phyloP scores from a whole-genome alignment of 2,888 invertebrate species.

The Barypeithes pellucidus region DNA sequence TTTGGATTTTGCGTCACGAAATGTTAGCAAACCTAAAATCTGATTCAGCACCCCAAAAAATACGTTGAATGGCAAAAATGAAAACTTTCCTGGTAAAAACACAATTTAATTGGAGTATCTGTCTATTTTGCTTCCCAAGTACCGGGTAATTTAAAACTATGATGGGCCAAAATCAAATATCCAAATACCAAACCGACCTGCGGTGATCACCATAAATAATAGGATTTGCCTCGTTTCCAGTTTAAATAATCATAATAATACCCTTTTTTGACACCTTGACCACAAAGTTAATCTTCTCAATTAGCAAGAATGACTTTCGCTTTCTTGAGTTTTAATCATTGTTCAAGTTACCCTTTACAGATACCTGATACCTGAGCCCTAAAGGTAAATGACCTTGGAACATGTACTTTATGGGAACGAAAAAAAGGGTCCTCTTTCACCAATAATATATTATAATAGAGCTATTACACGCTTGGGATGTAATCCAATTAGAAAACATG shows the following conservation, averaged over 20 bases:
- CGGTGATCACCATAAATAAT: conserved; percentile 45
- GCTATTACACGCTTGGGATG: neutral
- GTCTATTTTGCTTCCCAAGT: neutral
- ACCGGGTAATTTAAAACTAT: conserved; percentile 45
- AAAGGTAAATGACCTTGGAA: conserved; percentile 36
- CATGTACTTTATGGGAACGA: neutral
- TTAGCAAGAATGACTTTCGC: conserved; percentile 50
- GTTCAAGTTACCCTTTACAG: conserved; percentile 40
- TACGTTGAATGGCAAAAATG: too few species aligned
- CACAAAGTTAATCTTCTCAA: conserved; percentile 44
- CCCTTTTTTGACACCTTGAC: conserved; percentile 48
- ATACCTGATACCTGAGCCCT: conserved; percentile 40
- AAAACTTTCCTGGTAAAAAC: too few species aligned
- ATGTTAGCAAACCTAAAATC: too few species aligned
- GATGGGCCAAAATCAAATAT: conserved; percentile 41
- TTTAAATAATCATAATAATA: conserved; percentile 50
- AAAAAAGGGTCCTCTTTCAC: neutral
- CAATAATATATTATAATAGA: neutral
- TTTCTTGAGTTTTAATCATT: conserved; percentile 34
- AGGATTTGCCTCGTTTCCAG: conserved; percentile 42
- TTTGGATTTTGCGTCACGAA: too few species aligned
- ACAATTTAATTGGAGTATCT: too few species aligned
- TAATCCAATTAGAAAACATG: neutral
- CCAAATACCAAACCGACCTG: conserved; percentile 31
- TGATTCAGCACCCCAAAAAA: too few species aligned